Evolutionary conservation across 2,888 invertebrate genomes (phyloP).

Genomic region (Cephus rjabovi): DNA sequence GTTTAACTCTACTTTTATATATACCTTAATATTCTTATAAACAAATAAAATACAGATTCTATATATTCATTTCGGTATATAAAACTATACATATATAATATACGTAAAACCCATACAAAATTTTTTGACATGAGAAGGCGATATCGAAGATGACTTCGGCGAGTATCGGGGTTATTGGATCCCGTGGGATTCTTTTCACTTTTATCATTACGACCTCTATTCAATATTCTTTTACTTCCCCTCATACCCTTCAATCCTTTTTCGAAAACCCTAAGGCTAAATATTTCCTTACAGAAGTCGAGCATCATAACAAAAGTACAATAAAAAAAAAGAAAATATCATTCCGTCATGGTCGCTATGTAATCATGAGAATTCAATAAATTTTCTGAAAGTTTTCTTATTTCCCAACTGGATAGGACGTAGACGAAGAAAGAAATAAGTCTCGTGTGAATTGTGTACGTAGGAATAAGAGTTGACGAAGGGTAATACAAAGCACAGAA

Average conservation of each 20-base stretch:
- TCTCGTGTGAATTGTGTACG: not conserved
- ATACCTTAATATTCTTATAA: no score
- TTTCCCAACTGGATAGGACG: no score
- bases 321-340: not conserved
- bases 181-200: not conserved
- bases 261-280: not conserved
- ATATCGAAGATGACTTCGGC: not conserved
- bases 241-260: not conserved
- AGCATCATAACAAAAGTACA: not conserved
- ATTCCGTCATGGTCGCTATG: not conserved
- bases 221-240: not conserved
- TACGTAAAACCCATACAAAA: no score
- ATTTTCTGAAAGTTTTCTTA: not conserved
- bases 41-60: no score
- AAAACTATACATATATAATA: no score
- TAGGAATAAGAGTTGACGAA: not conserved
- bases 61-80: no score
- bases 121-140: not conserved
- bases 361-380: not conserved
- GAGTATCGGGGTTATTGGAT: not conserved
- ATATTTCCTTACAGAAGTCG: not conserved
- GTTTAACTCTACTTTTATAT: no score
- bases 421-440: no score
- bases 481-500: not conserved
- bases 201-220: not conserved